These are phyloP conservation scores for Lottia scabra DNA, from an alignment of 2,888 invertebrate species.

Conservation along the genomic window DNA sequence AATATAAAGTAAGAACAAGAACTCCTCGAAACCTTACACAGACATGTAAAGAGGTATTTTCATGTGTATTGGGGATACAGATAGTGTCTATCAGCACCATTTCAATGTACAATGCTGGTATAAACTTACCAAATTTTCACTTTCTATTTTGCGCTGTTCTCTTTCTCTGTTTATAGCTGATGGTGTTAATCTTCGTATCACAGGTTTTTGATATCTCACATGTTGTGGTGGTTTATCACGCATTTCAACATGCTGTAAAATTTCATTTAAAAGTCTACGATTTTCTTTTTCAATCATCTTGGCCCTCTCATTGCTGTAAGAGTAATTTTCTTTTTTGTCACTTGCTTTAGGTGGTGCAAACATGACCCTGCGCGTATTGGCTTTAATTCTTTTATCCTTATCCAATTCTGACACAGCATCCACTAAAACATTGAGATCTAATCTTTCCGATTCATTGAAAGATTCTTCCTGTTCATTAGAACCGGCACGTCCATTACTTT, in stretches of 20 bases:
- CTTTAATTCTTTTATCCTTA: slow-evolving; percentile 53
- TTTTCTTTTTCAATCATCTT: slow-evolving; percentile 62
- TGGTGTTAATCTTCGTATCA: slow-evolving; percentile 47
- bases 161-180: slow-evolving; percentile 72
- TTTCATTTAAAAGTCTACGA: slow-evolving; percentile 58
- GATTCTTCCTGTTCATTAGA: slow-evolving; percentile 17
- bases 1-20: too few species aligned
- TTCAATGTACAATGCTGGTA: too few species aligned
- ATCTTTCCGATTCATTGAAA: slow-evolving; percentile 39
- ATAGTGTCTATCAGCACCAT: too few species aligned
- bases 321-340: slow-evolving; percentile 44
- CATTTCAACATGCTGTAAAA: slow-evolving; percentile 45
- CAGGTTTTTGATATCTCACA: slow-evolving; percentile 15
- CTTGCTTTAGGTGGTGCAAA: slow-evolving; percentile 47
- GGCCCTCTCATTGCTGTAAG: slow-evolving; percentile 53
- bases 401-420: slow-evolving; percentile 61
- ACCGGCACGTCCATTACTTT: not conserved
- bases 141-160: slow-evolving; percentile 72
- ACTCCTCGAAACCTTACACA: too few species aligned
- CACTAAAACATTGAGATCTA: slow-evolving; percentile 58
- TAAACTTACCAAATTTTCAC: slow-evolving; percentile 73
- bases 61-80: too few species aligned
- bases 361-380: slow-evolving; percentile 53
- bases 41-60: too few species aligned
- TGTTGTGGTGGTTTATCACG: slow-evolving; percentile 28